phyloP scores from a whole-genome alignment of 2,888 invertebrate genomes.

The Phyllotreta striolata region DNA sequence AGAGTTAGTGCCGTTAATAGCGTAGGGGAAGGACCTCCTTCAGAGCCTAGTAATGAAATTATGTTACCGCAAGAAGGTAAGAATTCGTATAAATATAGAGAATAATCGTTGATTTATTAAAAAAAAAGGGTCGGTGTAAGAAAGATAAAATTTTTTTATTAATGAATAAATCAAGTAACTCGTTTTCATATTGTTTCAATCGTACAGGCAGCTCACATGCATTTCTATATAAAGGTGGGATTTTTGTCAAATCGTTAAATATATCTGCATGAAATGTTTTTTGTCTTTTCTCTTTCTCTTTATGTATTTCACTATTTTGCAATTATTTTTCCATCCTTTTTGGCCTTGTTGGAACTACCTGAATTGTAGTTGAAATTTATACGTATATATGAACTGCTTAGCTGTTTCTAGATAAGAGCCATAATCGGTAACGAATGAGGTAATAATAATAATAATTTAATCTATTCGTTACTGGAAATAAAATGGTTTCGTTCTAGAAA shows the following conservation, averaged over 20 bases:
- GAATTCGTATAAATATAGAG: no score
- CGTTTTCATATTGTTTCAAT: constrained; percentile 55
- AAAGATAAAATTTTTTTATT: constrained; percentile 14
- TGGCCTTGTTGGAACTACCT: no score
- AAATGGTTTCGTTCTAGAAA: no score
- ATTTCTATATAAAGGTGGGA: constrained; percentile 61
- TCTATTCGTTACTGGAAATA: no score
- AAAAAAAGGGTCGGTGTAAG: not conserved
- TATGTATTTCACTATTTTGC: constrained; percentile 6
- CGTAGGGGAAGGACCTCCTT: constrained; percentile 93
- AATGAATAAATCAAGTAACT: constrained; percentile 51
- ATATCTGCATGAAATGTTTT: constrained; percentile 46
- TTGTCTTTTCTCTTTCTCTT: constrained; percentile 20
- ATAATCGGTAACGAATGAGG: no score
- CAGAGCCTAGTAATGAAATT: constrained; percentile 87
- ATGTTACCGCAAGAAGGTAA: constrained; percentile 96
- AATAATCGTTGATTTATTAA: not conserved
- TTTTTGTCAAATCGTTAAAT: constrained; percentile 42
- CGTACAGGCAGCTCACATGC: constrained; percentile 59
- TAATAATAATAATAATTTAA: no score
- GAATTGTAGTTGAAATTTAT: no score
- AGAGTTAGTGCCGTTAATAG: constrained; percentile 96
- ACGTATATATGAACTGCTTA: no score
- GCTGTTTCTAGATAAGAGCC: no score
- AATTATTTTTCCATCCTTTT: constrained; percentile 17